phyloP scores from a whole-genome alignment of 2,888 invertebrate species.

The Isoperla grammatica region DNA sequence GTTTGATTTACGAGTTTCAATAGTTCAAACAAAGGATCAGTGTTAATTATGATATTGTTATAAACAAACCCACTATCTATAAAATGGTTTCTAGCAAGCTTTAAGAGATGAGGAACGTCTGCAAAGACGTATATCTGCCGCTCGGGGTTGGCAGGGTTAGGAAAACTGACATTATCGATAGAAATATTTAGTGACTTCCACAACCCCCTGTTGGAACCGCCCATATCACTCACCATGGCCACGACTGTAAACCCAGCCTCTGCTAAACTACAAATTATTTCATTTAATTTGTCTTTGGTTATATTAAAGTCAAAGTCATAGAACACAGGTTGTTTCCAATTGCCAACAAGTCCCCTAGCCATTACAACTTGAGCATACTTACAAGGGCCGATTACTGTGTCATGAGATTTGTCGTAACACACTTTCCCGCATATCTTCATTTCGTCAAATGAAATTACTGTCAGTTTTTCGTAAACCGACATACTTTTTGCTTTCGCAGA shows the following conservation, averaged over 20 bases:
- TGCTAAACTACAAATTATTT: slow-evolving; percentile 29
- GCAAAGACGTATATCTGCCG: not conserved
- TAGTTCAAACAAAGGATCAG: not conserved
- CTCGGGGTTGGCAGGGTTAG: not conserved
- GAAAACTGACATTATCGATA: not conserved
- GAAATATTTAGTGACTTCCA: not conserved
- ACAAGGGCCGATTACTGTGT: slow-evolving; percentile 30
- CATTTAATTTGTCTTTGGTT: slow-evolving; percentile 28
- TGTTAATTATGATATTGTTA: not conserved
- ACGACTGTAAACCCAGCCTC: slow-evolving; percentile 33
- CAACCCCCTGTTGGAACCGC: slow-evolving; percentile 18
- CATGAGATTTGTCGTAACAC: slow-evolving; percentile 32
- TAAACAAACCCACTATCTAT: not conserved
- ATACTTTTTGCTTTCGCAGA: too few species aligned
- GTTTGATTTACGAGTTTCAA: not conserved
- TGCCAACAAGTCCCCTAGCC: slow-evolving; percentile 30
- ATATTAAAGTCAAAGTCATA: slow-evolving; percentile 34
- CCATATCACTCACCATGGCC: slow-evolving; percentile 34
- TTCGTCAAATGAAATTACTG: slow-evolving; percentile 30
- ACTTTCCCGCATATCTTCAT: slow-evolving; percentile 31
- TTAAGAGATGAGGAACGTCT: not conserved
- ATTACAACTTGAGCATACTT: slow-evolving; percentile 34
- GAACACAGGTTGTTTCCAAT: slow-evolving; percentile 36
- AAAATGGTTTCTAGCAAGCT: not conserved
- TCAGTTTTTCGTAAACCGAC: too few species aligned